Evolutionary conservation across 2,888 invertebrate species (phyloP).

Genomic region (Gastrophysa polygoni): DNA sequence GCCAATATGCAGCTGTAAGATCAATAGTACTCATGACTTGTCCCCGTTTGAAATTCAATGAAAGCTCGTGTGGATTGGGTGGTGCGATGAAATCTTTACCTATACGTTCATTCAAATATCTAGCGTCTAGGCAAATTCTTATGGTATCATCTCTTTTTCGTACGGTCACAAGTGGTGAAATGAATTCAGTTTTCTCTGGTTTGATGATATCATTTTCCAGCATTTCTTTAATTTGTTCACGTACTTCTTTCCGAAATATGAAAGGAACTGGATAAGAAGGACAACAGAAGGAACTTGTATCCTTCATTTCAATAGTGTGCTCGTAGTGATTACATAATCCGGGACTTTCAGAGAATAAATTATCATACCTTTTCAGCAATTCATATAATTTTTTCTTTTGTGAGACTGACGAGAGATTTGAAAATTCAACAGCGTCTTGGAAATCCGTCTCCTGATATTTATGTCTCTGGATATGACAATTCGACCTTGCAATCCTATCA

Average conservation of each 20-base stretch:
- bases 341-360: background rate
- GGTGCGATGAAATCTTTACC: background rate
- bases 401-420: background rate
- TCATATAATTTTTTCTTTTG: background rate
- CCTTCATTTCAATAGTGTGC: background rate
- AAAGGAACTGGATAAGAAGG: slow-evolving; percentile 7
- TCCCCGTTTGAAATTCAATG: slow-evolving; percentile 10
- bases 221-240: background rate
- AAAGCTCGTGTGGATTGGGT: slow-evolving; percentile 7
- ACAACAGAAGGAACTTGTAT: background rate
- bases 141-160: background rate
- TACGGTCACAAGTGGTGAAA: background rate
- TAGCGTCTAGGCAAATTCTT: background rate
- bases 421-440: background rate
- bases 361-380: background rate
- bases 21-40: slow-evolving; percentile 10
- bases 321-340: background rate
- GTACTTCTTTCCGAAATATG: background rate
- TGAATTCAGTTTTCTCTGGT: background rate
- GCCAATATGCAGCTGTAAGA: slow-evolving; percentile 10
- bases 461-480: background rate
- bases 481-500: background rate
- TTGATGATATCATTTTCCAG: background rate
- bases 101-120: background rate
- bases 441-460: background rate